phyloP scores from a whole-genome alignment of 2,113 vertebrate genomes.

The Eretmochelys imbricata region DNA sequence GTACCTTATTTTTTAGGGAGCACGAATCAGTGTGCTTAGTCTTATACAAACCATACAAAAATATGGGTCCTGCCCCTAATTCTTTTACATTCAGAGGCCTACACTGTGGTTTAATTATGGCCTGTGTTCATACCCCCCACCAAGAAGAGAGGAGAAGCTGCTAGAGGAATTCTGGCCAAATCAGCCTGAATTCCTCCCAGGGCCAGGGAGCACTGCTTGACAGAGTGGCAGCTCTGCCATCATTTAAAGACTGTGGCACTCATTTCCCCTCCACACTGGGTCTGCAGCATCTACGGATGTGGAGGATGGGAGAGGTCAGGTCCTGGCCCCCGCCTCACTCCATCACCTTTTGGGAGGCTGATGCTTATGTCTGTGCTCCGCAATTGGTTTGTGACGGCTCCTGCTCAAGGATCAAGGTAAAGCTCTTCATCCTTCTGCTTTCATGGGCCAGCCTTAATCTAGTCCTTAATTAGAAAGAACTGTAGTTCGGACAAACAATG shows the following conservation, averaged over 20 bases:
- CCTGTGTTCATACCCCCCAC: no score
- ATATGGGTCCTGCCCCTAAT: not conserved
- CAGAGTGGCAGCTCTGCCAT: not conserved
- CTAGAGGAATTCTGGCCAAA: not conserved
- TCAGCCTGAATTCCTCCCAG: not conserved
- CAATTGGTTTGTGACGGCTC: not conserved
- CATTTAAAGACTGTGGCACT: not conserved
- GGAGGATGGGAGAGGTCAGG: not conserved
- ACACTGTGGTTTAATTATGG: not conserved
- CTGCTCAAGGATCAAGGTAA: not conserved
- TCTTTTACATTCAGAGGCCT: not conserved
- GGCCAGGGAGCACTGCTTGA: not conserved
- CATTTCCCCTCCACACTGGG: not conserved
- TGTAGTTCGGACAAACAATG: not conserved
- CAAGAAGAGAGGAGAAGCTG: not conserved
- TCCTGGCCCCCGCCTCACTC: not conserved
- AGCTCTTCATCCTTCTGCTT: not conserved
- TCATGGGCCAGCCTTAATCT: not conserved
- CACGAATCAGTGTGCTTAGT: not conserved
- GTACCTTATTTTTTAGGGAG: not conserved
- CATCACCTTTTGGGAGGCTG: not conserved
- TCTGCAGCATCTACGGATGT: not conserved
- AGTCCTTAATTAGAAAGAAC: not conserved
- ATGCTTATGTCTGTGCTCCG: not conserved
- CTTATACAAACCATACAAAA: not conserved